Conservation (phyloP, 2,888 invertebrate species). For the Drosophila hamatofila region DNA sequence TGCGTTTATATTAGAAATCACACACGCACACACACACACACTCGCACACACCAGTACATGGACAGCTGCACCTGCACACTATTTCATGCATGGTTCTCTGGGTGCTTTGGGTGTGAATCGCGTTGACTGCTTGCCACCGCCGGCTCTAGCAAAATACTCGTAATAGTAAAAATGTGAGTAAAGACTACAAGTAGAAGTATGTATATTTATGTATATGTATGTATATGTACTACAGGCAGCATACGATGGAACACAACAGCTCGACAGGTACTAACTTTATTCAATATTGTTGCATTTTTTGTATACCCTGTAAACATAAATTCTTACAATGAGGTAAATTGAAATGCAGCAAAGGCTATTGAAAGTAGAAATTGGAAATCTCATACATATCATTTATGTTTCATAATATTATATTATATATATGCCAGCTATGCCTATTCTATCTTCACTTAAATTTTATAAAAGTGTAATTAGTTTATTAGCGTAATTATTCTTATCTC, state of each 20-base stretch:
- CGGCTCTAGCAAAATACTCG: conserved; percentile 29
- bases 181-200: conserved; percentile 24
- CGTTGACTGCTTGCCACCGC: conserved; percentile 60
- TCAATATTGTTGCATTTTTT: conserved; percentile 73
- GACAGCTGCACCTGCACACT: conserved; percentile 28
- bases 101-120: conserved; percentile 54
- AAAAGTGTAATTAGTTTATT: no score
- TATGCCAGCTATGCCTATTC: no score
- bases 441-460: no score
- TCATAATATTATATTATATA: not conserved
- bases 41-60: conserved; percentile 16
- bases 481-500: no score
- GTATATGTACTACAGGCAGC: conserved; percentile 36
- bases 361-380: no score
- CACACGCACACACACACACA: conserved; percentile 28
- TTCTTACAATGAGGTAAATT: not conserved
- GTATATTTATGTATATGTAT: conserved; percentile 12
- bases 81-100: conserved; percentile 51
- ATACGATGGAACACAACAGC: conserved; percentile 72
- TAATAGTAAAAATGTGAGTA: conserved; percentile 38
- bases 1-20: conserved; percentile 61
- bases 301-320: conserved; percentile 5
- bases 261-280: conserved; percentile 79
- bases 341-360: not conserved
- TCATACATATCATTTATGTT: not conserved